Evolutionary conservation across 2,888 invertebrate genomes (phyloP), one percentile per base, ranked within the genome.

Genomic region (Pasiphila rectangulata): DNA sequence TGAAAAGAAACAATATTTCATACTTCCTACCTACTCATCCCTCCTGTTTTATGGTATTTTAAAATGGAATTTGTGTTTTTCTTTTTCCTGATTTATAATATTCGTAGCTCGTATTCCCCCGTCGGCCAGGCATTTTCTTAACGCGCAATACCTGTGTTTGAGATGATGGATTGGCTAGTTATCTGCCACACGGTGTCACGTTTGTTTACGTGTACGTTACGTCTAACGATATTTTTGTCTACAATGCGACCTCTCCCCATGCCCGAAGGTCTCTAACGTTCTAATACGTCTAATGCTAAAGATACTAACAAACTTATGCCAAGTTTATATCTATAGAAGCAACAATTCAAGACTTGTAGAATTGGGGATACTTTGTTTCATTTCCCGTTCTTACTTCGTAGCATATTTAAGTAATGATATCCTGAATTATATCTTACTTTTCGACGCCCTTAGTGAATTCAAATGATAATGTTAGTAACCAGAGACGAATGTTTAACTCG

Each of bases 201-300:
- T 59, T 51, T 56, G 54, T 61, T 56, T 61, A 62, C 60, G 58
- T 55, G 44, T 53, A 48, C 36, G 46, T 65, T 65, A 70, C 64
- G 62, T 67, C 46, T 59, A 24, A 46, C 37, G 63, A 64, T 77
- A 78, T 78, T 76, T 75, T 63, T 56, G 67, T 63, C 70, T 37
- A 46, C 56, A 57, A 63, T 59, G 64, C 74, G 72, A 74, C 76
- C 75, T 75, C 66, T 53, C 53, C 54, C 51, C 54, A 35, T 70
- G 64, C 63, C 64, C 64, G 74, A 77, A 76, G 77, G 75, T 73
- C 69, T 73, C 69, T 71, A 58, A 21, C 46, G 46, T 51, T 58
- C 65, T 67, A 57, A 64, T 60, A 54, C 54, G 64, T 51, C 23
- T 16, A 24, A 27, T 12, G 25, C 25, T 32, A 12, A 45, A 61